A percentile compares a stretch with the other conserved stretches of the same genome.
These are phyloP conservation scores for Margarornis squamiger DNA, from an alignment of 2,797 vertebrate genomes.

Conservation along the genomic window DNA sequence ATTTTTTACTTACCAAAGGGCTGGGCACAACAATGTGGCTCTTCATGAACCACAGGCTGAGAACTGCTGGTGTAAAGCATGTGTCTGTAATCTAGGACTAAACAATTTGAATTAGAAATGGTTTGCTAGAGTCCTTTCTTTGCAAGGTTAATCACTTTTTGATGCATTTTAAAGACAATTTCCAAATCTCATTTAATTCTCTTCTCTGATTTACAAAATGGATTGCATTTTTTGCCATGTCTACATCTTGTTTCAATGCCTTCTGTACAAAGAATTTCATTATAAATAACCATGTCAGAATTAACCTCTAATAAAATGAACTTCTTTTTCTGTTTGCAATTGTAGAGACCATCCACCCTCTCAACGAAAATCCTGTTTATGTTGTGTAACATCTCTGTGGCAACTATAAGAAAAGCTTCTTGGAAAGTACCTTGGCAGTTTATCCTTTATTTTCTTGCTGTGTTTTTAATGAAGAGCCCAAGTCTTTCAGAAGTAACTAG, in stretches of 20 bases:
- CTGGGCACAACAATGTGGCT: not conserved
- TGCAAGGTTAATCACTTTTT: not conserved
- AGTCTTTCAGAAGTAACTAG: not conserved
- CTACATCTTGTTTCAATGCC: not conserved
- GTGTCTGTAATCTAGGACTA: not conserved
- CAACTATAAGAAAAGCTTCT: conserved; percentile 6
- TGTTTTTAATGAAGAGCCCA: not conserved
- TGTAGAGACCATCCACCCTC: not conserved
- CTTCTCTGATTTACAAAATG: not conserved
- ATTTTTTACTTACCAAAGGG: not conserved
- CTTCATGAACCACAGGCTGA: not conserved
- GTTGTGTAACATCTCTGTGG: not conserved
- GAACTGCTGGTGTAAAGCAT: not conserved
- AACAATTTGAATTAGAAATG: not conserved
- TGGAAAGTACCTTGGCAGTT: not conserved
- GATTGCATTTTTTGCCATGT: not conserved
- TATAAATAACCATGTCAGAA: conserved; percentile 19
- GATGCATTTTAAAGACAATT: not conserved
- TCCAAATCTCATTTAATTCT: not conserved
- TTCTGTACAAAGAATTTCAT: not conserved
- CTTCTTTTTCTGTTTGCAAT: not conserved
- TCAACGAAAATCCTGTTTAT: conserved; percentile 35
- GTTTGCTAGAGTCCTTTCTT: not conserved
- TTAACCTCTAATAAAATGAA: conserved; percentile 19
- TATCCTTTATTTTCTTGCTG: not conserved